These are phyloP conservation scores for Caenorhabditis afra DNA, from an alignment of 2,888 invertebrate genomes.

Conservation along the genomic window DNA sequence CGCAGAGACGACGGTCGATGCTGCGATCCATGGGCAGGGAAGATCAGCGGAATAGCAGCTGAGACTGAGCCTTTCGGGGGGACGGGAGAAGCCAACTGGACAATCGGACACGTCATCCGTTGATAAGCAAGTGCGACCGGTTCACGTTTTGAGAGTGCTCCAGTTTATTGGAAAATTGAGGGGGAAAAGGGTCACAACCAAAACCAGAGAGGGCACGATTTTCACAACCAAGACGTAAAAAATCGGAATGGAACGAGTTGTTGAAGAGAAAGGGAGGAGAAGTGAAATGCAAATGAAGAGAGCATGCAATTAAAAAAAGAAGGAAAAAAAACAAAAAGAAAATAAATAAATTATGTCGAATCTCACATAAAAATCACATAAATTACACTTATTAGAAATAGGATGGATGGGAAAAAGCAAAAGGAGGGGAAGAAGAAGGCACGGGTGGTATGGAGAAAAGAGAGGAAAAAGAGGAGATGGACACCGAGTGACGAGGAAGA, in stretches of 20 bases:
- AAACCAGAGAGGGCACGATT: constrained; percentile 15
- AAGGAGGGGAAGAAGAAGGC: constrained; percentile 15
- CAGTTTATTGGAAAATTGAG: neutral
- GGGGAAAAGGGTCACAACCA: constrained; percentile 9
- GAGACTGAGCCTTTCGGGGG: too few relatives aligned
- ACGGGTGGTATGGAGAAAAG: constrained; percentile 32
- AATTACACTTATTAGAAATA: constrained; percentile 18
- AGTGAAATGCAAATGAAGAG: constrained; percentile 21
- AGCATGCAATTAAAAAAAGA: constrained; percentile 4
- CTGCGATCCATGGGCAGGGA: constrained; percentile 60
- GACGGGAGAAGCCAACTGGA: too few relatives aligned
- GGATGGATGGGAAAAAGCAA: neutral
- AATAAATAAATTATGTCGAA: constrained; percentile 30
- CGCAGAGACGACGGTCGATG: constrained; percentile 76
- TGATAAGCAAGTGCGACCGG: too few relatives aligned
- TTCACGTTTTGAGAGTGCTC: neutral
- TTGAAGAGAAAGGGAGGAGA: neutral
- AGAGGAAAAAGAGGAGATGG: neutral
- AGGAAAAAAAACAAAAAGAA: neutral
- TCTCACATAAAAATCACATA: constrained; percentile 22
- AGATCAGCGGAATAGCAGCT: neutral
- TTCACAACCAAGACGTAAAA: constrained; percentile 10
- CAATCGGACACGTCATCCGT: too few relatives aligned
- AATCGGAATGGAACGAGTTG: constrained; percentile 32
- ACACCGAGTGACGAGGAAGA: constrained; percentile 33